phyloP scores from a whole-genome alignment of 2,113 vertebrate species.

The Notothenia rossii region DNA sequence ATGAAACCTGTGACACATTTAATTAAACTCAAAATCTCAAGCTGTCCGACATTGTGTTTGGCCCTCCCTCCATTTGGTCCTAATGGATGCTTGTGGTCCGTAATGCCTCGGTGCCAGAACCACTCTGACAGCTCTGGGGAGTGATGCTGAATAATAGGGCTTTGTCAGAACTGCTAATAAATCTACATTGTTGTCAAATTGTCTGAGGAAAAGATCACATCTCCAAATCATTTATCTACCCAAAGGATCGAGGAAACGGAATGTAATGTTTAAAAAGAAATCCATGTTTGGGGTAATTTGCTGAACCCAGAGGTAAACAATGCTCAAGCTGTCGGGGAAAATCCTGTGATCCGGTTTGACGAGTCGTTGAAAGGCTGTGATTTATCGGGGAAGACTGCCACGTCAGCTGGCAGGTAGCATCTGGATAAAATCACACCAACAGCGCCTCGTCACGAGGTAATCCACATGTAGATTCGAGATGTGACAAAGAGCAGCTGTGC shows the following conservation, averaged over 20 bases:
- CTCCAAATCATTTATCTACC: conserved; percentile 26
- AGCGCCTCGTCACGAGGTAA: conserved; percentile 38
- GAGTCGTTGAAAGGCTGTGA: not conserved
- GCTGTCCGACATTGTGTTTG: conserved; percentile 62
- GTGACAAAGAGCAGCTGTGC: conserved; percentile 59
- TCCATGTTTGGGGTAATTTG: conserved; percentile 33
- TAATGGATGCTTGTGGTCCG: conserved; percentile 74
- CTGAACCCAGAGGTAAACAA: conserved; percentile 32
- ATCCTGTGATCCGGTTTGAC: conserved; percentile 35
- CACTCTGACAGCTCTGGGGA: conserved; percentile 42
- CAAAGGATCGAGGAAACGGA: conserved; percentile 12
- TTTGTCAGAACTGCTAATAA: conserved; percentile 49
- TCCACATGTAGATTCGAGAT: conserved; percentile 21
- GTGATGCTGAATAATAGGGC: conserved; percentile 52
- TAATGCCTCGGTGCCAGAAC: conserved; percentile 43
- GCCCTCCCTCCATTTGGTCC: conserved; percentile 31
- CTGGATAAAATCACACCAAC: conserved; percentile 53
- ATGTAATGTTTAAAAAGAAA: conserved; percentile 13
- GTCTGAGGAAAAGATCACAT: conserved; percentile 29
- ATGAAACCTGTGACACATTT: conserved; percentile 69
- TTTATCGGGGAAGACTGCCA: conserved; percentile 10
- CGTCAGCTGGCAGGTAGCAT: conserved; percentile 40
- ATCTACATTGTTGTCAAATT: conserved; percentile 32
- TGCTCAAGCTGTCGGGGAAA: conserved; percentile 15
- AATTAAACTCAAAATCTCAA: conserved; percentile 73